Conservation (phyloP, 92 coral and sea anemone genomes). For the Phenganax subtilis region DNA sequence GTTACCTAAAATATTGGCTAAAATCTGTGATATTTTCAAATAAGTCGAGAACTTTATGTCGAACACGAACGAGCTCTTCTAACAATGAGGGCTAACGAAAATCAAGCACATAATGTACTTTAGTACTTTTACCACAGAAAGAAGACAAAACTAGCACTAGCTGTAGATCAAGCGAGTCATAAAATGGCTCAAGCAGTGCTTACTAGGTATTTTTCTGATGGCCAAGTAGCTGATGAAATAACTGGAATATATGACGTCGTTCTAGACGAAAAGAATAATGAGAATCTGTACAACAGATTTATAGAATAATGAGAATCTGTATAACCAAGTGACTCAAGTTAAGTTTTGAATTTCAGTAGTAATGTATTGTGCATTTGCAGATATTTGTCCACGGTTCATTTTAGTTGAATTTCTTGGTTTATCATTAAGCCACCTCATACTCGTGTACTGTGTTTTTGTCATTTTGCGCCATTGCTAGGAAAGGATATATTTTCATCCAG, state of each 20-base stretch:
- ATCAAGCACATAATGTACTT: too few relatives aligned
- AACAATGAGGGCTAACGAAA: conserved; percentile 21
- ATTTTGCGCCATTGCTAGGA: too few relatives aligned
- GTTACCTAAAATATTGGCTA: conserved; percentile 31
- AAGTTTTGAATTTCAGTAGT: neutral
- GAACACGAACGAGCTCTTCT: conserved; percentile 33
- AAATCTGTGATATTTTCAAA: conserved; percentile 35
- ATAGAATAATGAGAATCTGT: neutral
- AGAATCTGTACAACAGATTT: neutral
- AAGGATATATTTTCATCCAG: too few relatives aligned
- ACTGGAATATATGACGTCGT: conserved; percentile 33
- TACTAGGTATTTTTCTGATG: conserved; percentile 32
- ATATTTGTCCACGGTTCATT: too few relatives aligned
- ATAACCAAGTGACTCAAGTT: neutral
- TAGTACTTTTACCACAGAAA: too few relatives aligned
- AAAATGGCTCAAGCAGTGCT: neutral
- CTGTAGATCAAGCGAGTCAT: neutral
- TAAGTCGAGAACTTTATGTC: conserved; percentile 25
- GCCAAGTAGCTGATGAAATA: conserved; percentile 38
- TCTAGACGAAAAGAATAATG: neutral
- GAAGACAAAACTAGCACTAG: too few relatives aligned
- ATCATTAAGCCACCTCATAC: too few relatives aligned
- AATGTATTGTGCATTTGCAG: neutral
- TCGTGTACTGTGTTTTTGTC: too few relatives aligned
- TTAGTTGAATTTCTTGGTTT: too few relatives aligned